Percentiles rank a stretch among this genome's conserved stretches.
These are phyloP conservation scores for Lysandra coridon DNA, from an alignment of 2,888 invertebrate species.

Conservation along the genomic window DNA sequence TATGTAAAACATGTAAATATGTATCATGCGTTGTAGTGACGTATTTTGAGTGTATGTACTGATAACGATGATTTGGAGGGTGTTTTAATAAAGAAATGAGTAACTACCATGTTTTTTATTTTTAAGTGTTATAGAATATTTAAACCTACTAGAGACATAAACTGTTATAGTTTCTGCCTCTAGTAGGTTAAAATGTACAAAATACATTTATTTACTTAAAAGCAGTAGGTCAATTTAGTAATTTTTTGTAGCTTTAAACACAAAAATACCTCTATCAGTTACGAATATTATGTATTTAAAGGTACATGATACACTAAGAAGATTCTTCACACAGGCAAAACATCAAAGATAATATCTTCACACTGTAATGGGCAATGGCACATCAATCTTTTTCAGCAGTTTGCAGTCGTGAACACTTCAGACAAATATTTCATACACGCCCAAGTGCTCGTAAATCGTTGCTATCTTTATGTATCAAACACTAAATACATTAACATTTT, in stretches of 20 bases:
- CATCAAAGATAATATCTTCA: slow-evolving; percentile 12
- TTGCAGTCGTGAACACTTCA: slow-evolving; percentile 25
- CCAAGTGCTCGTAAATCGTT: slow-evolving; percentile 5
- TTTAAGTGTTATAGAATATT: neutral
- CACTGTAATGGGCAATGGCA: slow-evolving; percentile 22
- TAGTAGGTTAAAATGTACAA: too few species aligned
- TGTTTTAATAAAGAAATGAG: slow-evolving; percentile 77
- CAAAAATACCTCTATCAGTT: neutral
- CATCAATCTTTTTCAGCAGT: slow-evolving; percentile 25
- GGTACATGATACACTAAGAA: neutral
- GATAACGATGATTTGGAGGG: slow-evolving; percentile 67
- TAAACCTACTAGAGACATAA: too few species aligned
- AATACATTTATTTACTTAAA: too few species aligned
- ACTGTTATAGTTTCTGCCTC: too few species aligned
- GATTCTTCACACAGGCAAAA: neutral
- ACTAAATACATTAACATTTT: slow-evolving; percentile 4
- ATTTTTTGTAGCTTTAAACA: too few species aligned
- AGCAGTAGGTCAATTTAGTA: too few species aligned
- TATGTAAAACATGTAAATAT: slow-evolving; percentile 64
- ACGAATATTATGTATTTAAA: neutral
- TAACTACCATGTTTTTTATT: slow-evolving; percentile 47
- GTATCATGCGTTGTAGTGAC: slow-evolving; percentile 59
- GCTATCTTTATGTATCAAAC: slow-evolving; percentile 23
- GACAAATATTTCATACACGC: slow-evolving; percentile 12
- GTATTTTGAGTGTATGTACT: slow-evolving; percentile 70